phyloP scores from a whole-genome alignment of 2,113 vertebrate species.

The Silurus meridionalis region DNA sequence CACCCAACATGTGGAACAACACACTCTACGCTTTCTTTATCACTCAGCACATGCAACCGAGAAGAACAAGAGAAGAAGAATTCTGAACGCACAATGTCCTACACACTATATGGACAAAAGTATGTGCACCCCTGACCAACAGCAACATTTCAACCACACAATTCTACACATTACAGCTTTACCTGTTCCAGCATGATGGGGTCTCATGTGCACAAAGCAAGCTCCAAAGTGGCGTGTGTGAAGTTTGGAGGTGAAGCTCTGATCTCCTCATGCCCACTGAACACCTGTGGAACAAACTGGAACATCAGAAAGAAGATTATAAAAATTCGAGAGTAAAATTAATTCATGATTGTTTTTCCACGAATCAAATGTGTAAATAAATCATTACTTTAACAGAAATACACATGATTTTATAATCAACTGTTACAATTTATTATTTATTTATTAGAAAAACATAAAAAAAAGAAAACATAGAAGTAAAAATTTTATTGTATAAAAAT shows the following conservation, averaged over 20 bases:
- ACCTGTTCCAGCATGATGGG: no score
- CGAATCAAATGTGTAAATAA: background rate
- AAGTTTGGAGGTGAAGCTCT: no score
- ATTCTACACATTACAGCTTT: no score
- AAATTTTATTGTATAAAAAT: background rate
- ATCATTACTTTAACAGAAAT: background rate
- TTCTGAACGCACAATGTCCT: background rate
- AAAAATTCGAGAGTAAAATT: background rate
- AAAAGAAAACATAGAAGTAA: background rate
- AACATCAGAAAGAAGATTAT: background rate
- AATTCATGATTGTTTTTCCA: background rate
- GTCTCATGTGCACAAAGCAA: no score
- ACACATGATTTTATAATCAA: no score
- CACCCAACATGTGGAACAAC: constrained; percentile 74
- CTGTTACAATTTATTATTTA: no score
- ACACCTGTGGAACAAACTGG: background rate
- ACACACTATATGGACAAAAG: background rate
- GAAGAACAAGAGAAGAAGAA: background rate
- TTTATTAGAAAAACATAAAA: background rate
- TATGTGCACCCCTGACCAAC: background rate
- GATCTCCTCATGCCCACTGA: background rate
- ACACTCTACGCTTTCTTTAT: constrained; percentile 54
- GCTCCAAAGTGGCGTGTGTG: no score
- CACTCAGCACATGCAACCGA: constrained; percentile 13
- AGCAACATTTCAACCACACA: background rate